Percentiles rank a stretch among this genome's conserved stretches.
These are phyloP conservation scores for Darevskia nairensis DNA, from an alignment of 2,797 vertebrate genomes.

Conservation along the genomic window DNA sequence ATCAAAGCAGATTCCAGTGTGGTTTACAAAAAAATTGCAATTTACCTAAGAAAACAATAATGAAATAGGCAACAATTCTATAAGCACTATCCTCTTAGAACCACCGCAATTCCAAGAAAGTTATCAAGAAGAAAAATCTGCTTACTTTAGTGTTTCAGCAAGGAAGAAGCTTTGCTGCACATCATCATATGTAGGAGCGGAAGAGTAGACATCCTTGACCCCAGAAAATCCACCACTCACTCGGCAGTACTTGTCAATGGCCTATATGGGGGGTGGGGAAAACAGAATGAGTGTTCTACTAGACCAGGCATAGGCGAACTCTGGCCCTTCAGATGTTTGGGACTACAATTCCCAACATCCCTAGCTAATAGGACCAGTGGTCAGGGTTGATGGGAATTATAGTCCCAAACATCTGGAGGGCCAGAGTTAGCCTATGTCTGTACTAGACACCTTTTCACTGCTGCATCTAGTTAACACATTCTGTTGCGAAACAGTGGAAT, in stretches of 20 bases:
- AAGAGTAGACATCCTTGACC: slow-evolving; percentile 99
- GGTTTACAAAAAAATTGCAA: not conserved
- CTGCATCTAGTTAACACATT: not conserved
- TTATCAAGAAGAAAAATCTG: slow-evolving; percentile 11
- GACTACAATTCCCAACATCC: too few species aligned
- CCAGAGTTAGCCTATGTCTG: too few species aligned
- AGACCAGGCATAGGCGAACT: too few species aligned
- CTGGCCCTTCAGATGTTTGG: too few species aligned
- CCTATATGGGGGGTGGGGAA: slow-evolving; percentile 77
- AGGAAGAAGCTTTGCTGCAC: slow-evolving; percentile 99
- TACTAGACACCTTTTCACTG: not conserved
- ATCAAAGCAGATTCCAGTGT: not conserved
- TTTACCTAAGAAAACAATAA: not conserved
- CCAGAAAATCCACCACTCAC: slow-evolving; percentile 97
- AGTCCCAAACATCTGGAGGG: too few species aligned
- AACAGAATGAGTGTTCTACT: not conserved
- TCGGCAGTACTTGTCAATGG: slow-evolving; percentile 96
- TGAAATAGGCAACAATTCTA: not conserved
- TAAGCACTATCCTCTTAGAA: not conserved
- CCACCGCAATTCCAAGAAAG: not conserved
- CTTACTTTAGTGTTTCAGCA: slow-evolving; percentile 98
- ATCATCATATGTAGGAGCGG: slow-evolving; percentile 93
- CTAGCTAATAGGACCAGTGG: too few species aligned
- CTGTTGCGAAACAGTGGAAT: not conserved
- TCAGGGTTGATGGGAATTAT: too few species aligned